These are phyloP conservation scores for Porites lobata DNA, from an alignment of 92 coral and sea anemone species.

Conservation along the genomic window DNA sequence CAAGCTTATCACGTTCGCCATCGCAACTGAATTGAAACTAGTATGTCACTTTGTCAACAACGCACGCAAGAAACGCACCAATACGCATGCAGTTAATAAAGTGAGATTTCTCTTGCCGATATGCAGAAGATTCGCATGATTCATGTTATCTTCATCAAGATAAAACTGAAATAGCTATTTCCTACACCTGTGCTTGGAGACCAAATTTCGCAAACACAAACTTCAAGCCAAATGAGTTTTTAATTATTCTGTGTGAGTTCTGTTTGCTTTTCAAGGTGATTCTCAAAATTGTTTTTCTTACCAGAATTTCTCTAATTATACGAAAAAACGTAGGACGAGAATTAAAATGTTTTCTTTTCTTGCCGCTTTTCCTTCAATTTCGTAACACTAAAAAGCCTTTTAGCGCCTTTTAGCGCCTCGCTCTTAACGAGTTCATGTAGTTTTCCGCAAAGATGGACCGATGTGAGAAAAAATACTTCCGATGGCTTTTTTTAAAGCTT, in stretches of 20 bases:
- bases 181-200: slow-evolving; percentile 49
- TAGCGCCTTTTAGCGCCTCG: slow-evolving; percentile 33
- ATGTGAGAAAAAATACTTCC: slow-evolving; percentile 45
- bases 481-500: slow-evolving; percentile 40
- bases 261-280: slow-evolving; percentile 29
- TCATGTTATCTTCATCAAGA: slow-evolving; percentile 52
- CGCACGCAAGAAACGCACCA: slow-evolving; percentile 23
- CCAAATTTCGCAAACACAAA: slow-evolving; percentile 54
- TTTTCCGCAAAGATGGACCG: slow-evolving; percentile 27
- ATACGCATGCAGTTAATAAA: slow-evolving; percentile 48
- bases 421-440: slow-evolving; percentile 19
- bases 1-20: slow-evolving; percentile 17
- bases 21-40: slow-evolving; percentile 25
- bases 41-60: slow-evolving; percentile 33
- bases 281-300: not conserved
- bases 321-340: not conserved
- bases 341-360: too few relatives aligned
- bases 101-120: slow-evolving; percentile 27
- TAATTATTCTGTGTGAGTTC: slow-evolving; percentile 36
- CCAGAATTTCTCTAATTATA: not conserved
- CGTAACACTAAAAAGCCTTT: slow-evolving; percentile 28
- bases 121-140: slow-evolving; percentile 39
- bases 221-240: slow-evolving; percentile 54
- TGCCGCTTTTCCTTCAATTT: not conserved
- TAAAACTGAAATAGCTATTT: slow-evolving; percentile 34